Evolutionary conservation across 2,797 vertebrate species (phyloP).

Genomic region (Fratercula arctica): DNA sequence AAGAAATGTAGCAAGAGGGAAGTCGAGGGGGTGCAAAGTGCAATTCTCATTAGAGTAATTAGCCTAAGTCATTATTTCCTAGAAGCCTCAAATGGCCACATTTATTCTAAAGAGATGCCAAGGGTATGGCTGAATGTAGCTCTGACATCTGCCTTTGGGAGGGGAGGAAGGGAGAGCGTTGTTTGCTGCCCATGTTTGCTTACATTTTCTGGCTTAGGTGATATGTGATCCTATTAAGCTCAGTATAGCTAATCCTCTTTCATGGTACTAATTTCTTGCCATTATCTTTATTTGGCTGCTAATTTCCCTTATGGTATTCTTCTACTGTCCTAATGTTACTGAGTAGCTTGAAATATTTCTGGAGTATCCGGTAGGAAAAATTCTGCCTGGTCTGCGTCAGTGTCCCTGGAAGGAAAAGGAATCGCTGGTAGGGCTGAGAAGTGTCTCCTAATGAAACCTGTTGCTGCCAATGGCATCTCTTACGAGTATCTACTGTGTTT

Average conservation of each 20-base stretch:
- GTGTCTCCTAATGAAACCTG: neutral
- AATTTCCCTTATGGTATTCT: conserved; percentile 6
- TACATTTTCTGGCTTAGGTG: neutral
- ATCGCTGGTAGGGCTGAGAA: neutral
- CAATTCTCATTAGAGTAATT: conserved; percentile 64
- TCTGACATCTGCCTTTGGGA: neutral
- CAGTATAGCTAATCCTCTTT: conserved; percentile 37
- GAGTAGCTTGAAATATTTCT: neutral
- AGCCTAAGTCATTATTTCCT: conserved; percentile 53
- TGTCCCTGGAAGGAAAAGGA: neutral
- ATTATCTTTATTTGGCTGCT: conserved; percentile 28
- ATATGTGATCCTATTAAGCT: conserved; percentile 17
- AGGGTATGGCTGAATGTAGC: neutral
- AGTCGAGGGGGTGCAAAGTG: neutral
- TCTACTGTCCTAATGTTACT: neutral
- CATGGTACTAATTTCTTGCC: conserved; percentile 12
- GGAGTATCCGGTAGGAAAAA: neutral
- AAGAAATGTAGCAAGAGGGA: neutral
- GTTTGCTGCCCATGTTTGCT: neutral
- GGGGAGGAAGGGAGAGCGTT: neutral
- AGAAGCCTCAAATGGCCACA: neutral
- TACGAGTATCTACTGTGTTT: neutral
- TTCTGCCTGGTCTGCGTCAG: neutral
- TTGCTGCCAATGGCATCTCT: neutral
- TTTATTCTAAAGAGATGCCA: conserved; percentile 26